phyloP scores from a whole-genome alignment of 2,113 vertebrate species.

The Erinaceus europaeus region DNA sequence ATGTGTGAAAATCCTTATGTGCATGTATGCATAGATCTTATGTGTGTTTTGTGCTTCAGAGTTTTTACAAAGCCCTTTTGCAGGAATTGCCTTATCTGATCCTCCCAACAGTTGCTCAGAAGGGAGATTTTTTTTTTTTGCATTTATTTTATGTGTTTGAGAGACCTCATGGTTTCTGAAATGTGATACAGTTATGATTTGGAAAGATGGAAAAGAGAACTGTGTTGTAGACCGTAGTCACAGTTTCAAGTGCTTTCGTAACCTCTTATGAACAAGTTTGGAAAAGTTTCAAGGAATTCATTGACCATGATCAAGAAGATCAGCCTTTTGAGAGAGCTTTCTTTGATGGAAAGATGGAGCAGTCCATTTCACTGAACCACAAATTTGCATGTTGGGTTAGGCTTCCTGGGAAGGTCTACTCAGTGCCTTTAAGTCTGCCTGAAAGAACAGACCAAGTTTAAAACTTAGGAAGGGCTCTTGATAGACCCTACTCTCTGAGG shows the following conservation, averaged over 20 bases:
- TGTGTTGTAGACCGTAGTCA: background rate
- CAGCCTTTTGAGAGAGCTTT: background rate
- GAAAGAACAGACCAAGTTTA: background rate
- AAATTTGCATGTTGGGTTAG: background rate
- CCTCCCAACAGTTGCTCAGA: background rate
- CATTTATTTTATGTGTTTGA: background rate
- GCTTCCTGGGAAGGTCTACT: background rate
- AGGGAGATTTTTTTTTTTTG: background rate
- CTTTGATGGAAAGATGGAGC: fast-evolving
- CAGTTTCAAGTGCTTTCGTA: background rate
- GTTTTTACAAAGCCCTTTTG: background rate
- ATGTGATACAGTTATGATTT: background rate
- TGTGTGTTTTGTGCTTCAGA: background rate
- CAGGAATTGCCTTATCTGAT: background rate
- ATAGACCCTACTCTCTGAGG: background rate
- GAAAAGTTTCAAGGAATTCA: background rate
- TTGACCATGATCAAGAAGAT: background rate
- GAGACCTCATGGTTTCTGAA: background rate
- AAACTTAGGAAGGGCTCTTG: background rate
- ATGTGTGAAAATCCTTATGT: background rate
- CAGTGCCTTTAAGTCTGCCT: background rate
- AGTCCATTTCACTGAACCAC: background rate
- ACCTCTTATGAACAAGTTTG: background rate
- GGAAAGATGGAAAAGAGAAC: background rate
- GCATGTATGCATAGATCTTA: background rate